Percentiles rank a stretch among this genome's conserved stretches.
phyloP scores from a whole-genome alignment of 2,888 invertebrate species.

The Xestia xanthographa region DNA sequence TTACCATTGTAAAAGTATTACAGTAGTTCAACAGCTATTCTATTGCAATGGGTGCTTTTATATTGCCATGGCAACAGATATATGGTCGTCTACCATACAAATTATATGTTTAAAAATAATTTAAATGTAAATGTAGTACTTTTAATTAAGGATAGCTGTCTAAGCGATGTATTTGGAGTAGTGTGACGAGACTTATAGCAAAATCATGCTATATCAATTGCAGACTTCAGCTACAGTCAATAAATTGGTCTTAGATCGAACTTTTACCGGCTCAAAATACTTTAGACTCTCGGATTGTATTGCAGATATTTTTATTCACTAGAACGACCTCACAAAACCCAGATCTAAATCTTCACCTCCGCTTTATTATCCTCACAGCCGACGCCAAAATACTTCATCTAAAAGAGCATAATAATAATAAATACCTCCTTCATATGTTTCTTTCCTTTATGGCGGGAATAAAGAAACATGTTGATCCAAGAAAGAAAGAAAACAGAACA shows the following conservation, averaged over 20 bases:
- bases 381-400: neutral
- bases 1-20: slow-evolving; percentile 4
- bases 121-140: neutral
- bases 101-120: too few relatives aligned
- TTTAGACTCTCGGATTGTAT: neutral
- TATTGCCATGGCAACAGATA: too few relatives aligned
- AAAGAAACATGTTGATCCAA: slow-evolving; percentile 53
- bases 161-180: neutral
- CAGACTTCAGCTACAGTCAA: neutral
- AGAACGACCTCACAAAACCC: neutral
- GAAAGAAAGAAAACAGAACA: slow-evolving; percentile 33
- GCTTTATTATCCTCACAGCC: neutral
- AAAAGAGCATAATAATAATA: slow-evolving; percentile 30
- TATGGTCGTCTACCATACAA: too few relatives aligned
- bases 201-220: neutral
- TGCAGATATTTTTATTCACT: neutral
- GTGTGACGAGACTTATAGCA: neutral
- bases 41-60: too few relatives aligned
- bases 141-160: neutral
- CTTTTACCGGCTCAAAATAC: neutral
- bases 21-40: slow-evolving; percentile 56
- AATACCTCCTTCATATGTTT: slow-evolving; percentile 13
- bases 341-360: neutral
- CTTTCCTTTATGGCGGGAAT: slow-evolving; percentile 26
- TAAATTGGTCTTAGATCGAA: neutral